Evolutionary conservation across 2,888 invertebrate genomes (phyloP), one percentile per base, ranked within the genome.

Genomic region (Drosophila histrio): DNA sequence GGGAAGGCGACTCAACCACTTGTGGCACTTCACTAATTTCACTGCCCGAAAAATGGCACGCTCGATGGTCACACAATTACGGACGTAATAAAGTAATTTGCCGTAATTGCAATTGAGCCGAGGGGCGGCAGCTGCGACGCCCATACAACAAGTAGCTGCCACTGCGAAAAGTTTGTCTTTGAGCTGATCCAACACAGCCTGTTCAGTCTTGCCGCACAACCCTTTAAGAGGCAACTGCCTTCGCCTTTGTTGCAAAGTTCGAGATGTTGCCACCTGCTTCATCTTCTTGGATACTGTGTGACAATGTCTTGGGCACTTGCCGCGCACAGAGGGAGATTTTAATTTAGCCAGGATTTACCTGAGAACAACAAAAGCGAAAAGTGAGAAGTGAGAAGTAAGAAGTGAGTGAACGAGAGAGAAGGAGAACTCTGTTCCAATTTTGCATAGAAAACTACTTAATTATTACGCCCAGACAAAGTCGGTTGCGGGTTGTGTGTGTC

Each of bases 1-100:
- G 28, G 34, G 6, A 4, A 21, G 24, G 21, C 7, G 47, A 34
- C 49, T 15, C 66, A 87, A 89, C 90, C 89, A 89, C 89, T 86
- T 86, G 86, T 86, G 77, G 86, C 74, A 65, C 56, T 47, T 54
- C 34, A 76, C 79, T 76, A 80, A 80, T 88, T 84, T 76, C 68
- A 69, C 65, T 71, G 70, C 72, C 75, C 84, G 67, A 88, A 85
- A 89, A 89, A 87, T 83, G 85, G 87, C 89, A 89, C 86, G 89
- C 90, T 89, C 78, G 82, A 88, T 88, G 89, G 90, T 89, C 90
- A 89, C 89, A 90, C 90, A 90, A 91, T 90, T 91, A 91, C 90
- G 90, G 90, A 90, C 89, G 90, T 91, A 90, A 90, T 90, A 90
- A 90, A 90, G 89, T 90, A 90, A 91, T 90, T 90, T 90, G 87